Evolutionary conservation across 2,113 vertebrate species (phyloP).

Genomic region (Riparia riparia): DNA sequence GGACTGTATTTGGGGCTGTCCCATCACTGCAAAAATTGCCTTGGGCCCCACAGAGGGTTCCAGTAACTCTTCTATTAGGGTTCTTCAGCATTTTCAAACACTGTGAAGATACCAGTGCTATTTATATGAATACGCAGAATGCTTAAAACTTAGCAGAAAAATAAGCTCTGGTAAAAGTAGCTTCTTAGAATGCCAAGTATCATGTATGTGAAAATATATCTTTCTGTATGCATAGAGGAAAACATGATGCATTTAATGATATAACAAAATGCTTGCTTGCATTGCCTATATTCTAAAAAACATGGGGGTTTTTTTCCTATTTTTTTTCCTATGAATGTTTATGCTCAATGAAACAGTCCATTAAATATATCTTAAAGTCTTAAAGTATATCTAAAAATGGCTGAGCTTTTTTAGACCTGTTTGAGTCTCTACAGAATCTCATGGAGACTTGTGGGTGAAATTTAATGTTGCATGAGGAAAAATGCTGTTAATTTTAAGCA

Average conservation of each 20-base stretch:
- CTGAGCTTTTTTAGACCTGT: neutral
- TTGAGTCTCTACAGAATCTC: neutral
- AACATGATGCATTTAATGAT: neutral
- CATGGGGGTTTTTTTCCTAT: accelerated
- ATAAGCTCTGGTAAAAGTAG: neutral
- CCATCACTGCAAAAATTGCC: neutral
- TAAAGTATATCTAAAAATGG: neutral
- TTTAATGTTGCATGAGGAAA: neutral
- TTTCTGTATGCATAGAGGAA: neutral
- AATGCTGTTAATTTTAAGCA: neutral
- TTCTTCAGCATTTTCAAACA: neutral
- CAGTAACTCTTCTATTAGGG: neutral
- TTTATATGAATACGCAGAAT: neutral
- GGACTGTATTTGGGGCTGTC: neutral
- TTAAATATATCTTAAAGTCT: neutral
- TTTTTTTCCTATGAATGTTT: neutral
- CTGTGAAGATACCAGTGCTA: neutral
- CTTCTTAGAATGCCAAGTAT: neutral
- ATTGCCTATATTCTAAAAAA: neutral
- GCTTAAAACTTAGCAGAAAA: neutral
- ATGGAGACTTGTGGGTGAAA: neutral
- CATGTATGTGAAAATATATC: neutral
- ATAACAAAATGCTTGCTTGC: neutral
- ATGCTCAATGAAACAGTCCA: neutral
- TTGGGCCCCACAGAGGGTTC: neutral